These are phyloP conservation scores for Agrenia bidenticulata DNA, from an alignment of 2,888 invertebrate species.

Conservation along the genomic window DNA sequence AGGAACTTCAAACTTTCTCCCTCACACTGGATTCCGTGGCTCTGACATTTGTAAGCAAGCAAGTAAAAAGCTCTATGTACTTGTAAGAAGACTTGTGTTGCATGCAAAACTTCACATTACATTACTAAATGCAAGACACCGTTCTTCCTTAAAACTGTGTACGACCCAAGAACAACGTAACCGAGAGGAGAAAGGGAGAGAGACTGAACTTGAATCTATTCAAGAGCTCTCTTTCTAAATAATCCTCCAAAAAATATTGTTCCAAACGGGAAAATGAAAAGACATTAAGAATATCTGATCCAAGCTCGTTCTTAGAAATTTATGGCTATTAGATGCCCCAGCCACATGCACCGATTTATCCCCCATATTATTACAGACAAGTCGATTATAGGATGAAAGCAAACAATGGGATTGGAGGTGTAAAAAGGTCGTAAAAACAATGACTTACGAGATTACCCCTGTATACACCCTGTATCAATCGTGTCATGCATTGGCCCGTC, in stretches of 20 bases:
- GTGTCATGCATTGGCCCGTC: not conserved
- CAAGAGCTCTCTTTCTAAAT: not conserved
- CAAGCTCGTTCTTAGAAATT: not conserved
- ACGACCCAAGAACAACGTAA: not conserved
- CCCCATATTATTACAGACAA: not conserved
- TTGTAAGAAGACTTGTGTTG: conserved; percentile 1
- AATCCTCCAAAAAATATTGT: not conserved
- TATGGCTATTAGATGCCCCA: not conserved
- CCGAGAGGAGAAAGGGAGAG: not conserved
- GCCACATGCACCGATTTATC: not conserved
- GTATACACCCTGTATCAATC: not conserved
- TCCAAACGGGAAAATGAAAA: conserved; percentile 5
- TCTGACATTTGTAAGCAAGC: no score
- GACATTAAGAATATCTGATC: not conserved
- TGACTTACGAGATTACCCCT: conserved; percentile 2
- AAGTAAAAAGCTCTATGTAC: not conserved
- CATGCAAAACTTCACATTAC: conserved; percentile 8
- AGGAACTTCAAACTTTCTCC: no score
- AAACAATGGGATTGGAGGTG: conserved; percentile 9
- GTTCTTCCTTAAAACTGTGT: not conserved
- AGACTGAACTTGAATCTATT: no score
- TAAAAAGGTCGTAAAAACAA: conserved; percentile 9
- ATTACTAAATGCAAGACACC: not conserved
- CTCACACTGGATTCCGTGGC: no score
- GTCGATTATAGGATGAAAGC: not conserved